Conservation (phyloP, 1,140 invertebrate genomes). For the Dendroctonus ponderosae region DNA sequence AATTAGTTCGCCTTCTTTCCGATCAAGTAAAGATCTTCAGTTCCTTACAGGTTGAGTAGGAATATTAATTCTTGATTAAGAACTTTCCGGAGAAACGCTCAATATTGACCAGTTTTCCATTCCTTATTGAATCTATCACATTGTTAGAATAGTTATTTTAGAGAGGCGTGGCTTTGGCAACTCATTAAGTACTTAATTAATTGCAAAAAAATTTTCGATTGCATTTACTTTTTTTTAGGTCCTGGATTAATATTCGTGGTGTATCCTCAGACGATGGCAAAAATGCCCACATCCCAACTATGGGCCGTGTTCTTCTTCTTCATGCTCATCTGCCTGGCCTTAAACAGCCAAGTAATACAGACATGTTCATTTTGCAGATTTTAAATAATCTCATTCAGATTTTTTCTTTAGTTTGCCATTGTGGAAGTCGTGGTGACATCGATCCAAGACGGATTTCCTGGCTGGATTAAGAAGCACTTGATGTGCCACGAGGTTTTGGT, state of each 20-base stretch:
- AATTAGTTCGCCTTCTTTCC: no score
- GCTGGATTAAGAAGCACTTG: constrained; percentile 75
- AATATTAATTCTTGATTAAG: no score
- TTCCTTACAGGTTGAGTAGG: no score
- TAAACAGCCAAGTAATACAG: constrained; percentile 81
- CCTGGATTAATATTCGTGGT: constrained; percentile 86
- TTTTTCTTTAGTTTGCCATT: constrained; percentile 73
- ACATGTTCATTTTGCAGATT: neutral
- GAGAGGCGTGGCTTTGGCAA: neutral
- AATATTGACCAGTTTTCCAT: neutral
- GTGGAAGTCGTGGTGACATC: constrained; percentile 91
- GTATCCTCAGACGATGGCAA: constrained; percentile 85
- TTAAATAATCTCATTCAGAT: constrained; percentile 4
- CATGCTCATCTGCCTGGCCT: constrained; percentile 83
- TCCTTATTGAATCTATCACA: neutral
- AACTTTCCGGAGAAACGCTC: no score
- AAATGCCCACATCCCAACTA: constrained; percentile 81
- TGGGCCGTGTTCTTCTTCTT: constrained; percentile 89
- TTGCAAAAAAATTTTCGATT: neutral
- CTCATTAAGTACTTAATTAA: neutral
- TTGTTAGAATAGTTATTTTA: neutral
- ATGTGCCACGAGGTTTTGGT: constrained; percentile 86
- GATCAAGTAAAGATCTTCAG: no score
- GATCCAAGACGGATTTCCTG: constrained; percentile 86
- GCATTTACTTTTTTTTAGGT: constrained; percentile 57